Evolutionary conservation across 2,797 vertebrate species (phyloP), one percentile per base, ranked within the genome.

Genomic region (Sciurus vulgaris): DNA sequence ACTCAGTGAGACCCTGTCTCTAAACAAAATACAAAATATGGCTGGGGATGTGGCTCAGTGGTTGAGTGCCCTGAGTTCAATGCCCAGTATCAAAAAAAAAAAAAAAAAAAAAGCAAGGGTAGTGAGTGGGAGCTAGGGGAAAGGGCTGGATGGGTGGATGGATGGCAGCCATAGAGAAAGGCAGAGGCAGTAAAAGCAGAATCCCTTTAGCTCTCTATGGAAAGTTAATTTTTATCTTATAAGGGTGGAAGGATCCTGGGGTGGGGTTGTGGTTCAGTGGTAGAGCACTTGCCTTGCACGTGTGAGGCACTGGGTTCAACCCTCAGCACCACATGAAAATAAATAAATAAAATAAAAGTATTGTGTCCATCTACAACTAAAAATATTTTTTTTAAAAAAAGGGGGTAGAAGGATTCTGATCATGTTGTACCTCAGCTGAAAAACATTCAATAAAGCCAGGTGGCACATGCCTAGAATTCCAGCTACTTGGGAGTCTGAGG

Each of bases 211-310:
- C 70, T 30, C 74, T 76, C 79, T 93, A 54, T n/a, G 59, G 49
- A 51, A 83, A 73, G 65, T 79, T 82, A 54, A 82, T 65, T 83
- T 65, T 87, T 70, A 78, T 73, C 86, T 87, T 70, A 12, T 38
- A 86, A 91, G 30, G 10, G 56, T 51, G 41, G 14, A 44, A 33
- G 22, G 47, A 76, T 33, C 70, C 61, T 82, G 67, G 44, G 44
- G 44, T 47, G 44, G 44, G 44, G 44, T 47, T 47, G 44, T 47
- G 44, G 44, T 9, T 47, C 44, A 47, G 44, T 47, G 44, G 44
- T 47, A 47, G 44, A 47, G 44, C 9, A 9, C 44, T 47, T 47
- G 44, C 44, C 44, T 47, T 47, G 44, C 44, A 47, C 44, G 9
- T 47, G 44, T 47, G 44, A 47, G 44, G 44, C 44, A 47, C 44